These are phyloP conservation scores for Xenopus laevis DNA, from an alignment of 2,113 vertebrate genomes.

Conservation along the genomic window DNA sequence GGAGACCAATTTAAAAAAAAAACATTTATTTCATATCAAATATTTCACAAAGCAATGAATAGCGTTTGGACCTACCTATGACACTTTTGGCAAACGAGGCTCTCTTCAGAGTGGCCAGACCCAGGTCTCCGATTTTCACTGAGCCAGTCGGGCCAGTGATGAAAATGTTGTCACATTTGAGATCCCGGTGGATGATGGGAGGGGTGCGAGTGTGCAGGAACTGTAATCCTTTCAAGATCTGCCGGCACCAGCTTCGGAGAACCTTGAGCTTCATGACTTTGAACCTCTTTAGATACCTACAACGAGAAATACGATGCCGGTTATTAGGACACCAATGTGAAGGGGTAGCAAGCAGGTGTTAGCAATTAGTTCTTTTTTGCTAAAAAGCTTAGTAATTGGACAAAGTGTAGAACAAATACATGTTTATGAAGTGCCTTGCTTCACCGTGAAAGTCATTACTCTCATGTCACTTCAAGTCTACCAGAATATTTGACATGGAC, in stretches of 20 bases:
- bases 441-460: no score
- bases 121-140: conserved; percentile 96
- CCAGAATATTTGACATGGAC: no score
- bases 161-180: conserved; percentile 99
- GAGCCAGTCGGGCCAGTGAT: conserved; percentile 98
- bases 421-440: no score
- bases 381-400: no score
- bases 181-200: conserved; percentile 95
- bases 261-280: conserved; percentile 99
- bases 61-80: conserved; percentile 78
- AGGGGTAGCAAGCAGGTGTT: no score
- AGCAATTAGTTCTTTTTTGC: no score
- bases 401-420: no score
- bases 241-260: conserved; percentile 92
- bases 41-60: no score
- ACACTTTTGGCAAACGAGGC: conserved; percentile 98
- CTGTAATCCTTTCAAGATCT: conserved; percentile 96
- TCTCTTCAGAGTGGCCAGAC: conserved; percentile 92
- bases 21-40: no score
- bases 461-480: no score
- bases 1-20: no score
- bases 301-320: conserved; percentile 30
- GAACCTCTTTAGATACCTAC: conserved; percentile 95
- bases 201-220: conserved; percentile 95
- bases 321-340: no score